Conservation (phyloP, 2,113 vertebrate species). For the Cercopithecus mona region DNA sequence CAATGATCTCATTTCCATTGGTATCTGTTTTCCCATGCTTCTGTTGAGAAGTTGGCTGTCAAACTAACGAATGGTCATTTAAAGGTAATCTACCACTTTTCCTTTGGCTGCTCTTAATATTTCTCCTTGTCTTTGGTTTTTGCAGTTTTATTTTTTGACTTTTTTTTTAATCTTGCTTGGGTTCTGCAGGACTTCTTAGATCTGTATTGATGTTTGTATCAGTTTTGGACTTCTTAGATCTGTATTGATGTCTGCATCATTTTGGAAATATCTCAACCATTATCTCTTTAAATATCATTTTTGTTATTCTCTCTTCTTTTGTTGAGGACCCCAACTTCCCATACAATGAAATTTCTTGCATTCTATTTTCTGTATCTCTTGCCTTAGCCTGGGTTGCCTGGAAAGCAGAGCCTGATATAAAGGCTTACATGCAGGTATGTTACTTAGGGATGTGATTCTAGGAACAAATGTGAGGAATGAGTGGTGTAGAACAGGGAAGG, state of each 20-base stretch:
- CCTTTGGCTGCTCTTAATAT: not conserved
- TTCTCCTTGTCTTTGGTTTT: not conserved
- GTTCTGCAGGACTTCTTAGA: not conserved
- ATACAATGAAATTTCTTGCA: not conserved
- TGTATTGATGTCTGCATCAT: too few species aligned
- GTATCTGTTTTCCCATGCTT: not conserved
- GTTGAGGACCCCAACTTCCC: not conserved
- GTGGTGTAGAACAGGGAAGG: not conserved
- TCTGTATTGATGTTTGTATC: not conserved
- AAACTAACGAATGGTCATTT: not conserved
- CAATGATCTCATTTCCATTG: not conserved
- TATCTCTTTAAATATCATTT: not conserved
- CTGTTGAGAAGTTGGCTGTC: not conserved
- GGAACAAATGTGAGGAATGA: not conserved
- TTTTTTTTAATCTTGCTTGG: not conserved
- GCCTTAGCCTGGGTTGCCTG: not conserved
- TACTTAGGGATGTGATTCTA: not conserved
- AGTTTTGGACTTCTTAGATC: not conserved
- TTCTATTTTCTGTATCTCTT: not conserved
- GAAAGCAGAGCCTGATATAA: not conserved
- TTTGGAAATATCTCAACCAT: not conserved
- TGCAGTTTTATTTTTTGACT: not conserved
- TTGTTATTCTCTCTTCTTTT: not conserved
- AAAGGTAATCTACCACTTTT: not conserved
- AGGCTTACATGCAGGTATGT: not conserved